Percentiles rank a stretch among this genome's conserved stretches.
Evolutionary conservation across 2,888 invertebrate species (phyloP).

Genomic region (Hypomecis punctinalis): DNA sequence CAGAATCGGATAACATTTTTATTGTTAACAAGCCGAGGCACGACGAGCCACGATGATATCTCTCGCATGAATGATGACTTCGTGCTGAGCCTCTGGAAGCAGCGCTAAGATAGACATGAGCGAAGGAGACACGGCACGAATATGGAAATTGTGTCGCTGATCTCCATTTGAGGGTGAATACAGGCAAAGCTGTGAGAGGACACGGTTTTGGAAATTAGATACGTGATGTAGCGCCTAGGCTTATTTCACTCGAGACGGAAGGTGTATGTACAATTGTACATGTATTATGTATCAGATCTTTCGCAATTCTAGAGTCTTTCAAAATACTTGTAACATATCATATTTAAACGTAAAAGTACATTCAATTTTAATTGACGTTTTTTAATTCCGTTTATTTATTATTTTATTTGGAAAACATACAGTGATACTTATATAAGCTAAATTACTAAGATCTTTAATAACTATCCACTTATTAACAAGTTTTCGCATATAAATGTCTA

Average conservation of each 20-base stretch:
- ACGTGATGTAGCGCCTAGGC: conserved; percentile 1
- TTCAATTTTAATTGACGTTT: too few species aligned
- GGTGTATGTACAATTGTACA: background rate
- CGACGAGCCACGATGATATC: conserved; percentile 82
- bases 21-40: conserved; percentile 83
- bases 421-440: too few species aligned
- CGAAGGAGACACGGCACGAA: conserved; percentile 76
- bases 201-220: conserved; percentile 34
- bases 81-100: conserved; percentile 81
- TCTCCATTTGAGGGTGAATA: conserved; percentile 28
- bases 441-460: too few species aligned
- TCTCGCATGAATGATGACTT: conserved; percentile 84
- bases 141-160: conserved; percentile 65
- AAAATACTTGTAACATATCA: background rate
- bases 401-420: too few species aligned
- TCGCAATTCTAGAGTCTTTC: too few species aligned
- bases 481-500: too few species aligned
- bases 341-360: too few species aligned
- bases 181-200: conserved; percentile 12
- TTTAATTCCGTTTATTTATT: too few species aligned
- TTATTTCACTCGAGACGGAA: conserved; percentile 1
- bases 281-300: too few species aligned
- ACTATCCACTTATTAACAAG: too few species aligned
- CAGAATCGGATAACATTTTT: conserved; percentile 82
- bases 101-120: conserved; percentile 70